Base-by-base conservation (phyloP, 2,113 vertebrate species). In the Catharus bicknelli region DNA sequence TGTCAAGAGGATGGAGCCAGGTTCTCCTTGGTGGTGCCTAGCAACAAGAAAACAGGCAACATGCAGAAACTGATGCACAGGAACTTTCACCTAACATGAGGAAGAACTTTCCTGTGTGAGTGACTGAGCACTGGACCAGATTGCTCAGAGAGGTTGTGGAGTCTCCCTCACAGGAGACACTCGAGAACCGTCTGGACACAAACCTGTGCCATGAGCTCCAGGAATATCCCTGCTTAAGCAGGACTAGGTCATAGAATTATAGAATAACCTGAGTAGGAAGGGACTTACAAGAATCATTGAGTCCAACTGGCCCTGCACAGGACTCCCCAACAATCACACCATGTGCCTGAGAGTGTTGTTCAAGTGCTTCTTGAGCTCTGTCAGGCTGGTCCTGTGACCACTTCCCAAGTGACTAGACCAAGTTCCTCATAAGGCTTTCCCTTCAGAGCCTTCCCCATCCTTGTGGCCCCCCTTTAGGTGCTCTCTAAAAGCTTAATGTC, bases 1-100 rank as follows among this genome's bases (percentile, higher is more conserved):
- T 20, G 42, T 23, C 34, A 23, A 48, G 81, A 29, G 10, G 23
- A 47, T 48, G 23, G 6, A 57, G 7, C 23, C 23, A 48, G 50
- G 42, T 14, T 57, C 19, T 64, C 23, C 19, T 55, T 0, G 0
- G 34, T 34, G 42, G 19, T 48, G 23, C 23, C 42, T 15, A 57
- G 6, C 34, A 84, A 23, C 23, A 34, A 5, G 5, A 57, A 63
- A 80, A 40, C 13, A 48, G 51, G n/a, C 13, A 48, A 26, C 29
- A 32, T 13, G 45, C 21, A 62, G 53, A 48, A 81, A 81, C 1
- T 58, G 34, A 48, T 22, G 29, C 22, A 48, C 42, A 58, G 53
- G 22, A 81, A 48, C 13, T n/a, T 58, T 38, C 34, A 58, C 8
- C 42, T 32, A 48, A 20, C 6, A 16, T 38, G 13, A 57, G 16